These are phyloP conservation scores for Drosophila tropicalis DNA, from an alignment of 1,140 invertebrate genomes.

Conservation along the genomic window DNA sequence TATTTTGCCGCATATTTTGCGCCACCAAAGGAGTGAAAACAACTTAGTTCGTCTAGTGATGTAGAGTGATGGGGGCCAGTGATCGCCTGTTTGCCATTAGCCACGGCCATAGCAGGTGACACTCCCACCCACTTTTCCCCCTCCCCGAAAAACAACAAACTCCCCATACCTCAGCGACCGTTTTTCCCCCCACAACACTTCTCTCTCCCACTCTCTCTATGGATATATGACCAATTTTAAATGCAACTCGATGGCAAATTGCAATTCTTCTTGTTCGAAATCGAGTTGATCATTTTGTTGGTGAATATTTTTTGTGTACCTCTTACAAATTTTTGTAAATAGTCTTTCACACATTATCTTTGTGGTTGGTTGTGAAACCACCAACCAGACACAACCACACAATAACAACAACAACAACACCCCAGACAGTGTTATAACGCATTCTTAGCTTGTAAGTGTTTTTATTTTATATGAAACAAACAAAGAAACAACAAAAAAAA, in stretches of 20 bases:
- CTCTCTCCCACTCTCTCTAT: slow-evolving; percentile 17
- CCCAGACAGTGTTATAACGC: slow-evolving; percentile 81
- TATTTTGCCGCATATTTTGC: slow-evolving; percentile 10
- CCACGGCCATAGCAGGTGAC: not conserved
- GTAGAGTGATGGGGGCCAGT: slow-evolving; percentile 35
- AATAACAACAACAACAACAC: slow-evolving; percentile 39
- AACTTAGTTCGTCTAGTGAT: slow-evolving; percentile 52
- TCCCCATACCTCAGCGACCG: slow-evolving; percentile 66
- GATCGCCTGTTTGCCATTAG: not conserved
- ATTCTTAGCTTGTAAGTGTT: slow-evolving; percentile 82
- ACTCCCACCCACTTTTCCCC: slow-evolving; percentile 16
- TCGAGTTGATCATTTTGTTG: slow-evolving; percentile 15
- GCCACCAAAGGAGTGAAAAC: slow-evolving; percentile 41
- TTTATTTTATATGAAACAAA: slow-evolving; percentile 83
- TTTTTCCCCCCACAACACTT: slow-evolving; percentile 23
- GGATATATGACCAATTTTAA: not conserved
- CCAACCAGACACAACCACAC: slow-evolving; percentile 29
- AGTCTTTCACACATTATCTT: slow-evolving; percentile 52
- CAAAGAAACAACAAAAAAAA: slow-evolving; percentile 83
- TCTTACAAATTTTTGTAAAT: slow-evolving; percentile 69
- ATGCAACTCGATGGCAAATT: slow-evolving; percentile 31
- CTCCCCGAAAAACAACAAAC: not conserved
- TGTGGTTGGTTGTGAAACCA: slow-evolving; percentile 19
- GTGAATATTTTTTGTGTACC: slow-evolving; percentile 18
- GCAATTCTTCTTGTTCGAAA: slow-evolving; percentile 34